Evolutionary conservation across 2,797 vertebrate species (phyloP).

Genomic region (Acanthis flammea): DNA sequence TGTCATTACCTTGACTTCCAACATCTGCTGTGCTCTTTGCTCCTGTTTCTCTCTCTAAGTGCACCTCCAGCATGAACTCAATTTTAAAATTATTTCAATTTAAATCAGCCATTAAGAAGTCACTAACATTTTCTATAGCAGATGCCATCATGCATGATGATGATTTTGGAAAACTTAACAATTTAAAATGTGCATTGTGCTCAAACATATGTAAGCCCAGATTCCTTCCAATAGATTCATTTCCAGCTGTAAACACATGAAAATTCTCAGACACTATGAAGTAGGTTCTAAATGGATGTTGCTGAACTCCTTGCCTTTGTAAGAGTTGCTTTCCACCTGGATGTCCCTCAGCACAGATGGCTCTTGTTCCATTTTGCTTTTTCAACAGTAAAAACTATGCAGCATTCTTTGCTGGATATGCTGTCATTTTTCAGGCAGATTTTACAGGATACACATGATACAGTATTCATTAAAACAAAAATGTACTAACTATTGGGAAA

Average conservation of each 20-base stretch:
- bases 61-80: not conserved
- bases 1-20: not conserved
- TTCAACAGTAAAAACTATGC: not conserved
- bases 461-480: not conserved
- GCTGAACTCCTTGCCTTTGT: not conserved
- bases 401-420: not conserved
- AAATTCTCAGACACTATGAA: not conserved
- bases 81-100: not conserved
- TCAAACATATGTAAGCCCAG: not conserved
- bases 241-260: not conserved
- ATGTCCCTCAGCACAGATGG: not conserved
- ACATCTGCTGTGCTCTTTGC: not conserved
- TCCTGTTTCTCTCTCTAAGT: not conserved
- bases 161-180: not conserved
- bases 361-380: not conserved
- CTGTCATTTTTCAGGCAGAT: not conserved
- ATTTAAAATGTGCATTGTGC: not conserved
- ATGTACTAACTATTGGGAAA: not conserved
- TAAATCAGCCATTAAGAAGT: not conserved
- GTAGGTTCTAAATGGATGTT: not conserved
- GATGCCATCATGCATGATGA: not conserved
- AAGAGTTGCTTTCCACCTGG: not conserved
- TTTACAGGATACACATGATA: not conserved
- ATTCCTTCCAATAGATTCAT: not conserved
- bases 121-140: not conserved